Base-by-base conservation (phyloP, 2,888 invertebrate genomes). In the Idaea dimidiata region DNA sequence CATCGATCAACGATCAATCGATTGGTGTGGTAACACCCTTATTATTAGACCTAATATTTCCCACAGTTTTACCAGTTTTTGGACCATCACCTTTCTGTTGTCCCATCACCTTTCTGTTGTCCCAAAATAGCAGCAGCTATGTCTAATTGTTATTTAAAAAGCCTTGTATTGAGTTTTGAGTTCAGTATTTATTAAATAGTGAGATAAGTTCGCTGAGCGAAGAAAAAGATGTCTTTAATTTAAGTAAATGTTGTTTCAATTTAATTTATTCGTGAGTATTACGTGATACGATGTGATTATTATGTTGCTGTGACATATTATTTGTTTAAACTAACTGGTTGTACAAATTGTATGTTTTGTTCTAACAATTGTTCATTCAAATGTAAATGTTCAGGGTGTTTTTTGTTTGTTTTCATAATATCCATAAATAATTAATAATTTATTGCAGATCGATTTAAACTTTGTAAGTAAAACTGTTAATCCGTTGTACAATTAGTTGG, bases 301-400 rank as follows among this genome's bases (percentile, higher is more conserved):
- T 87, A 78, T 80, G 81, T 89, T 89, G 89, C 90, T 91, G 91
- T 91, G 91, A 91, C 86, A 69, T 79, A 82, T 67, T 83, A 75
- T 80, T 66, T 62, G 58, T 57, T 63, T 59, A 64, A 68, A 66
- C 62, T 71, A 68, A 71, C 66, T 56, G 64, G 63, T 66, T 71
- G 72, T 73, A 71, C 60, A 63, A 54, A 64, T 57, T 17, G 55
- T 65, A 43, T 59, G 53, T 24, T 58, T 65, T 59, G 62, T 59
- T 62, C 59, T 33, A 63, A 64, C 69, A 66, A 69, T 64, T 43
- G 43, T 17, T 43, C 57, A 61, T 65, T 70, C 65, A 59, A 32
- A 62, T 68, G 61, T 58, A 68, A 63, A 68, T 69, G 62, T 65
- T 66, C 65, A 65, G 66, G 66, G 65, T 54, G 57, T 65, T 60